Conservation (phyloP, 2,888 invertebrate species). For the Drosophila anomelani region DNA sequence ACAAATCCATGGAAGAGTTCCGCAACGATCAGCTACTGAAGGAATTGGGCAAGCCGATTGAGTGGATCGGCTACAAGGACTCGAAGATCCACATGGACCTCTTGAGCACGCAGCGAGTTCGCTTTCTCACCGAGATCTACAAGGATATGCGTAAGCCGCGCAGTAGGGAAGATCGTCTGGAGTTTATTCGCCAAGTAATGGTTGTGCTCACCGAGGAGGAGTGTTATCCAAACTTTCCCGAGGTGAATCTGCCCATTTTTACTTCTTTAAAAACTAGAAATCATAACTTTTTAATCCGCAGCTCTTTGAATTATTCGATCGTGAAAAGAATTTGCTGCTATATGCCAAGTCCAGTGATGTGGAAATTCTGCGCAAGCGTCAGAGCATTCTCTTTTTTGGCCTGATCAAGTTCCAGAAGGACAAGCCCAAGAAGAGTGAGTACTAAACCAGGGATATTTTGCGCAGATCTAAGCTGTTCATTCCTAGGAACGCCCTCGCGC, state of each 20-base stretch:
- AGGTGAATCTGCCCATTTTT: slow-evolving; percentile 62
- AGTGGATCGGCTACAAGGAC: slow-evolving; percentile 91
- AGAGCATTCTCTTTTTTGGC: slow-evolving; percentile 81
- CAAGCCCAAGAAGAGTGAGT: slow-evolving; percentile 66
- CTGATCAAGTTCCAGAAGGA: slow-evolving; percentile 81
- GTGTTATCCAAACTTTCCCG: slow-evolving; percentile 77
- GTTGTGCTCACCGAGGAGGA: slow-evolving; percentile 85
- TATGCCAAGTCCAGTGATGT: slow-evolving; percentile 81
- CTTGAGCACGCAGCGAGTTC: slow-evolving; percentile 91
- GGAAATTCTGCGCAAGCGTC: slow-evolving; percentile 81
- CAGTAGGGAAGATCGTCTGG: slow-evolving; percentile 88
- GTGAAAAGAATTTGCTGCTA: slow-evolving; percentile 82
- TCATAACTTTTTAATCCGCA: slow-evolving; percentile 12
- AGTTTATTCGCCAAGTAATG: slow-evolving; percentile 89
- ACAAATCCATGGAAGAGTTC: slow-evolving; percentile 87
- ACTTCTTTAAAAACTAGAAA: neutral
- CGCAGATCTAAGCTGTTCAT: neutral
- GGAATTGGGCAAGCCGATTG: slow-evolving; percentile 89
- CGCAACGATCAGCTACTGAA: slow-evolving; percentile 88
- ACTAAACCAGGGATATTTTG: neutral
- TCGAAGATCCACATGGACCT: slow-evolving; percentile 91
- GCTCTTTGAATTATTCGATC: slow-evolving; percentile 83
- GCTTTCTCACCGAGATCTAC: slow-evolving; percentile 90
- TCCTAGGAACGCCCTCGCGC: slow-evolving; percentile 73
- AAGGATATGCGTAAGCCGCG: slow-evolving; percentile 87